phyloP scores from a whole-genome alignment of 2,888 invertebrate species.

The Myopa testacea region DNA sequence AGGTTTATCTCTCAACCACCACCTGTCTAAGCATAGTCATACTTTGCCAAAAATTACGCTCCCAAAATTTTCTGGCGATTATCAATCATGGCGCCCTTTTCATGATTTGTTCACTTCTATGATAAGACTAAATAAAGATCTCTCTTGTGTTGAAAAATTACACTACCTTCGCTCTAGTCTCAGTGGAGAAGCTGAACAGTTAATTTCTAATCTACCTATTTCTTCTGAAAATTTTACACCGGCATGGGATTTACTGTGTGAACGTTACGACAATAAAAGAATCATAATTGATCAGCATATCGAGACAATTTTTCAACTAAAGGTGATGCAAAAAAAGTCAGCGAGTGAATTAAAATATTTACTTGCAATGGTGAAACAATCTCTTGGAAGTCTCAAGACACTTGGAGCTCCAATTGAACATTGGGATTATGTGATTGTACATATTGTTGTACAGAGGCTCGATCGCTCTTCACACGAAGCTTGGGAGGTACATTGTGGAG shows the following conservation, averaged over 20 bases:
- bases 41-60: slow-evolving; percentile 30
- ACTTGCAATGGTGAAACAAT: background rate
- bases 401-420: slow-evolving; percentile 6
- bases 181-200: slow-evolving; percentile 3
- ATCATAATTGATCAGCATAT: background rate
- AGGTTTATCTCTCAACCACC: too few relatives aligned
- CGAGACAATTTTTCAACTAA: slow-evolving; percentile 3
- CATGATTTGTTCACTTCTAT: slow-evolving; percentile 17
- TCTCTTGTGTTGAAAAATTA: background rate
- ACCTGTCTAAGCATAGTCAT: background rate
- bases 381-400: background rate
- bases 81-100: slow-evolving; percentile 25
- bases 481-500: background rate
- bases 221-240: slow-evolving; percentile 37
- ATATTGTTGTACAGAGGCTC: background rate
- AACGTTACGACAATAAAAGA: slow-evolving; percentile 41
- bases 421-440: background rate
- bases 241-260: slow-evolving; percentile 42
- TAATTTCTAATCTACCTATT: background rate
- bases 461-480: background rate
- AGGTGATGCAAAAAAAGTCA: background rate
- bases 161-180: background rate
- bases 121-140: background rate
- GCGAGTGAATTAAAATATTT: background rate
- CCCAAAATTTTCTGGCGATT: slow-evolving; percentile 33